Conservation (phyloP, 2,113 vertebrate genomes). For the Leucopsar rothschildi region DNA sequence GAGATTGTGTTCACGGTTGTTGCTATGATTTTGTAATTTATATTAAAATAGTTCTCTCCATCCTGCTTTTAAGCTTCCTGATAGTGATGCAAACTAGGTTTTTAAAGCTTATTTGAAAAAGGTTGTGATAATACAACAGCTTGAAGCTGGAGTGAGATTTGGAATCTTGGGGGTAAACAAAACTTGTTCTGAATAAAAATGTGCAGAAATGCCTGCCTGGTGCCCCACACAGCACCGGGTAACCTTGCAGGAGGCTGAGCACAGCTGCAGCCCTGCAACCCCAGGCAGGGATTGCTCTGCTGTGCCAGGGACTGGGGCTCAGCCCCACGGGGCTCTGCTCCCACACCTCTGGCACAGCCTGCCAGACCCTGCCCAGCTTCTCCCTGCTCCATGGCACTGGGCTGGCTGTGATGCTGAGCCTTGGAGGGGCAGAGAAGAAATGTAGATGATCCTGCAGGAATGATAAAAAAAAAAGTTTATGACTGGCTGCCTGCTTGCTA, state of each 20-base stretch:
- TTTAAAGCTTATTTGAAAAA: neutral
- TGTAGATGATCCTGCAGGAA: neutral
- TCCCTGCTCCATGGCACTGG: fast-evolving
- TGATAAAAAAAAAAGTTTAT: neutral
- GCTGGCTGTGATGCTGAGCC: neutral
- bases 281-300: fast-evolving
- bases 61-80: neutral
- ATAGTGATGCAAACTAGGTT: neutral
- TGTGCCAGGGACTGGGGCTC: neutral
- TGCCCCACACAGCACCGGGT: fast-evolving
- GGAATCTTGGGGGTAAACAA: neutral
- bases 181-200: neutral
- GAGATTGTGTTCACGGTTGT: neutral
- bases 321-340: neutral
- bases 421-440: neutral
- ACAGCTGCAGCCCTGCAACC: neutral
- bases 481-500: neutral
- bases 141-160: neutral
- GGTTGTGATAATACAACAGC: neutral
- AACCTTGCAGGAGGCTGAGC: fast-evolving
- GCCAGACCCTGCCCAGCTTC: fast-evolving
- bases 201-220: neutral
- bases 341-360: neutral
- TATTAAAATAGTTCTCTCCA: neutral
- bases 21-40: neutral